Percentiles rank a stretch among this genome's conserved stretches.
These are phyloP conservation scores for Poecilia picta DNA, from an alignment of 2,797 vertebrate genomes.

Conservation along the genomic window DNA sequence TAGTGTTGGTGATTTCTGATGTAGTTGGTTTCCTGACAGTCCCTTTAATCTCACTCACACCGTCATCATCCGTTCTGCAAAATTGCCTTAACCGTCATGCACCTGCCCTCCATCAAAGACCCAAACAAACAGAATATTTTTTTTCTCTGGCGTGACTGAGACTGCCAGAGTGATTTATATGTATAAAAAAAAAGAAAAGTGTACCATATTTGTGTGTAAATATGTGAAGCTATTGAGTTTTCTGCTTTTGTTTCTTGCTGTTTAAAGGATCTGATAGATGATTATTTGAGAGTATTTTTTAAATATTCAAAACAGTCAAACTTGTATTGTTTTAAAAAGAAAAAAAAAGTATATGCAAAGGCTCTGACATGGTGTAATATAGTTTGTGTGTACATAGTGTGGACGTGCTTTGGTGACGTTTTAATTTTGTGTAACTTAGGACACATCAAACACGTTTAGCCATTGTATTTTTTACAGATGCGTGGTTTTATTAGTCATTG, in stretches of 20 bases:
- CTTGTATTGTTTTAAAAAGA: slow-evolving; percentile 58
- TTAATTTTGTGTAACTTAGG: slow-evolving; percentile 28
- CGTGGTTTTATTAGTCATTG: slow-evolving; percentile 27
- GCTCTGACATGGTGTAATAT: slow-evolving; percentile 56
- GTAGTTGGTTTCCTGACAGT: slow-evolving; percentile 55
- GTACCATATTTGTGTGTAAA: slow-evolving; percentile 74
- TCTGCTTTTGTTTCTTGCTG: slow-evolving; percentile 62
- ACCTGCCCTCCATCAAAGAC: slow-evolving; percentile 44
- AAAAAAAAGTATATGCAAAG: slow-evolving; percentile 66
- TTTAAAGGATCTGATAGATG: slow-evolving; percentile 42
- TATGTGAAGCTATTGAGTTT: slow-evolving; percentile 68
- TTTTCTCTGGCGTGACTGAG: slow-evolving; percentile 41
- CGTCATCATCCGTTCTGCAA: slow-evolving; percentile 55
- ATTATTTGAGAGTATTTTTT: slow-evolving; percentile 66
- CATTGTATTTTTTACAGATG: slow-evolving; percentile 19
- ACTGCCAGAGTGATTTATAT: slow-evolving; percentile 52
- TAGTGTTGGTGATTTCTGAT: slow-evolving; percentile 49
- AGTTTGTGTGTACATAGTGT: slow-evolving; percentile 43
- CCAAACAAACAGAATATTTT: slow-evolving; percentile 5
- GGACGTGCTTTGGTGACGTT: slow-evolving; percentile 34
- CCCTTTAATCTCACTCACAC: slow-evolving; percentile 59
- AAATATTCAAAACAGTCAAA: slow-evolving; percentile 64
- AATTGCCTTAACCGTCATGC: slow-evolving; percentile 70
- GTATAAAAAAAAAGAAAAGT: slow-evolving; percentile 18
- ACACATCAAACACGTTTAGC: slow-evolving; percentile 22